Evolutionary conservation across 2,797 vertebrate species (phyloP).

Genomic region (Gallinago stenura): DNA sequence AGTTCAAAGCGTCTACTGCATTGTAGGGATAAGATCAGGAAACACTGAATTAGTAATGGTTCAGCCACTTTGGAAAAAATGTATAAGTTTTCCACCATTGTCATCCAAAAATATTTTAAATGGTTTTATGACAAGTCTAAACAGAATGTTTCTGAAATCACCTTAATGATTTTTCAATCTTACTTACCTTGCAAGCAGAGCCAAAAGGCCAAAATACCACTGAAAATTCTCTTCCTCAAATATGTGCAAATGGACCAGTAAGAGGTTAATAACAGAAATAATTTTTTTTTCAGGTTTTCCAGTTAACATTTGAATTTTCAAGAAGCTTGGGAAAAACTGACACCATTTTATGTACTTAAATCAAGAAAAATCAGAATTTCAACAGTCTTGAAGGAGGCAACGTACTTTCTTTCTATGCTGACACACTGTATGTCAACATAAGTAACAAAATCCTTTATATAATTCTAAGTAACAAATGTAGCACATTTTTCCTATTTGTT

Average conservation of each 20-base stretch:
- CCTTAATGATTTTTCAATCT: conserved; percentile 59
- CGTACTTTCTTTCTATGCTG: neutral
- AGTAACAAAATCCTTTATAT: neutral
- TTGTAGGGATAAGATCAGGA: neutral
- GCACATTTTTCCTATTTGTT: neutral
- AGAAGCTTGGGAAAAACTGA: neutral
- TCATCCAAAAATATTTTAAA: conserved; percentile 45
- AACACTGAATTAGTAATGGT: neutral
- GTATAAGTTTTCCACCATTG: conserved; percentile 3
- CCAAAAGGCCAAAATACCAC: conserved; percentile 21
- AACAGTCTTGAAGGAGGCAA: neutral
- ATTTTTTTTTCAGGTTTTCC: neutral
- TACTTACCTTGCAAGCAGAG: neutral
- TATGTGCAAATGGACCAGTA: neutral
- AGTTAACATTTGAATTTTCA: neutral
- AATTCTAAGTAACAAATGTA: neutral
- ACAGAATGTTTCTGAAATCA: conserved; percentile 32
- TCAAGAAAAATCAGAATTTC: neutral
- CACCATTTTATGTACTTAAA: neutral
- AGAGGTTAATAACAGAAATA: neutral
- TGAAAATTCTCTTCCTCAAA: conserved; percentile 19
- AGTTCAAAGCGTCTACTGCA: neutral
- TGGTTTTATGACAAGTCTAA: conserved; percentile 24
- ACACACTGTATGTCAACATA: neutral
- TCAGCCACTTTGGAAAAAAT: conserved; percentile 1